Evolutionary conservation across 2,797 vertebrate genomes (phyloP), one percentile per base, ranked within the genome.

Genomic region (Rhabdophis nuchalis): DNA sequence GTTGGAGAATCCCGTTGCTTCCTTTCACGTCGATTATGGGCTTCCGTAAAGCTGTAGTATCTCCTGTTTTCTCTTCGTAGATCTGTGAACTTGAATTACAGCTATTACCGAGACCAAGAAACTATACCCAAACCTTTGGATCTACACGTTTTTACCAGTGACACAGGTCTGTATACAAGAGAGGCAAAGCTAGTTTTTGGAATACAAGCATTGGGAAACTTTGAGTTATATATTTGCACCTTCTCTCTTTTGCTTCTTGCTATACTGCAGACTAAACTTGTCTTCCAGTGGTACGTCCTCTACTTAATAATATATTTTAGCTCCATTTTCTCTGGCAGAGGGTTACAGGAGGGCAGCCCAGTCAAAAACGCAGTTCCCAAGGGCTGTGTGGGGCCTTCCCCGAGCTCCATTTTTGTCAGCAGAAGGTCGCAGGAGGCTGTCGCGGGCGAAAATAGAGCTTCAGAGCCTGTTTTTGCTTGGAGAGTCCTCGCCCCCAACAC

Each of bases 21-120:
- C 6, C 14, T 52, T 89, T 46, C 8, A 3, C 18, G 18, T 36
- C 23, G 18, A 46, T 50, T 3, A 68, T 58, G 5, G 93, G 90
- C 14, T 85, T 93, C 23, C 82, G 77, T 88, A 88, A 88, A 82
- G 53, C 58, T 16, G 2, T 88, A 85, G 6, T 64, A 29, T 86
- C 92, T 90, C 96, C 54, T 94, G 77, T 94, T 96, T 93, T 61
- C 86, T 93, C 4, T 93, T 92, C 64, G 61, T 88, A 99, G 99
- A 94, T 98, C 99, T 96, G 97, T 98, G 88, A 98, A 98, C 96
- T 98, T 99, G 94, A 98, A 99, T 85, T 98, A 97, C 93, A 97
- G 98, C 95, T 97, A 97, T 96, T 97, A 94, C 96, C 96, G 98
- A 95, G 96, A 95, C 11, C 95, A 96, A 94, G 97, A 95, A 89